Conservation (phyloP, 2,888 invertebrate genomes). For the Rhingia campestris region DNA sequence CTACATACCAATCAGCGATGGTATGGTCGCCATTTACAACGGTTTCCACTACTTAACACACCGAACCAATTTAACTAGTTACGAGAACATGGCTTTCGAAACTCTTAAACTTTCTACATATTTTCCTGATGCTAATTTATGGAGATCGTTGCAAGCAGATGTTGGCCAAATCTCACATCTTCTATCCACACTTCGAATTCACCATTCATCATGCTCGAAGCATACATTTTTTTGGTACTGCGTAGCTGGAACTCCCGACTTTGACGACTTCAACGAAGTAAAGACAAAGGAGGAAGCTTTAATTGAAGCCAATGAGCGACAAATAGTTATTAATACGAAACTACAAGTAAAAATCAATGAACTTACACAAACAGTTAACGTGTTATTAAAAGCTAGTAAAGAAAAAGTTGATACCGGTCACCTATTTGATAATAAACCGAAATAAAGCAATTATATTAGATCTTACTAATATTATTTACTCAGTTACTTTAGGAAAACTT, state of each 20-base stretch:
- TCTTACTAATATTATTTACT: neutral
- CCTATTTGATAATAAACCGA: neutral
- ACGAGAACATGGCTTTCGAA: neutral
- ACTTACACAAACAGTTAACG: slow-evolving; percentile 29
- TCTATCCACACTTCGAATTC: slow-evolving; percentile 18
- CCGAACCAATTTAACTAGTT: neutral
- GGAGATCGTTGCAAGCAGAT: neutral
- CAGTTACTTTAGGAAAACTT: neutral
- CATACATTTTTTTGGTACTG: slow-evolving; percentile 19
- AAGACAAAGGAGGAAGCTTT: slow-evolving; percentile 13
- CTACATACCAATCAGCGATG: no score
- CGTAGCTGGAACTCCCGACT: slow-evolving; percentile 49
- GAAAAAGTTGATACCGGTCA: slow-evolving; percentile 3
- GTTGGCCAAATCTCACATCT: neutral
- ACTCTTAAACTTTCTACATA: neutral
- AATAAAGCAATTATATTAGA: neutral
- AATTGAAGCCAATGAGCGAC: slow-evolving; percentile 13
- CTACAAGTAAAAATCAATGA: slow-evolving; percentile 31
- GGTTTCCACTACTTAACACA: neutral
- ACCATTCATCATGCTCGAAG: slow-evolving; percentile 25
- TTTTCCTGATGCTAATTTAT: neutral
- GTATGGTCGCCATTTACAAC: neutral
- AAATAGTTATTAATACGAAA: slow-evolving; percentile 31
- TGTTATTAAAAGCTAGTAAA: neutral
- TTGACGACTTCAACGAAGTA: slow-evolving; percentile 40